Evolutionary conservation across 2,113 vertebrate genomes (phyloP).

Genomic region (Dermatemys mawii): DNA sequence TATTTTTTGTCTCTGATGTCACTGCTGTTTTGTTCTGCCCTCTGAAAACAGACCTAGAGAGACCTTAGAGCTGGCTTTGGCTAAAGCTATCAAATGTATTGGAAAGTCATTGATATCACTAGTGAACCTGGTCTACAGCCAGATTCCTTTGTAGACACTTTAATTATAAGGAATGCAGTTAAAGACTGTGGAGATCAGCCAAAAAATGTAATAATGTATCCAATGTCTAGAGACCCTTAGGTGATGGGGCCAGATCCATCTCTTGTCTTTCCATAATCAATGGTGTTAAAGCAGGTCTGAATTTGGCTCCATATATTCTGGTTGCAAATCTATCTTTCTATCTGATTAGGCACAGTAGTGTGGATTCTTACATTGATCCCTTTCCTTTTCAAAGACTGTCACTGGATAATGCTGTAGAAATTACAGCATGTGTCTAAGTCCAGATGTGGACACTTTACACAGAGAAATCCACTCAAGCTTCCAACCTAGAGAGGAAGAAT

Average conservation of each 20-base stretch:
- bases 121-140: conserved; percentile 47
- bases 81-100: conserved; percentile 47
- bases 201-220: conserved; percentile 47
- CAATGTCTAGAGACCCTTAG: conserved; percentile 11
- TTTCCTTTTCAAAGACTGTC: background rate
- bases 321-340: background rate
- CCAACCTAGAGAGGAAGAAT: fast-evolving
- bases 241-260: background rate
- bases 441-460: fast-evolving
- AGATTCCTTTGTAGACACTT: conserved; percentile 61
- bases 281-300: background rate
- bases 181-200: conserved; percentile 47
- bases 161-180: conserved; percentile 56
- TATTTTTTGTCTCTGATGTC: background rate
- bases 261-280: background rate
- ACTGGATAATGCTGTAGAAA: background rate
- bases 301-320: background rate
- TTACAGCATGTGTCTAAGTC: background rate
- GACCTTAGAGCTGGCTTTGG: conserved; percentile 53
- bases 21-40: background rate
- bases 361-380: background rate
- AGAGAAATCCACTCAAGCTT: background rate
- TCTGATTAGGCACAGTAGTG: background rate
- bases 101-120: conserved; percentile 41
- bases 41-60: conserved; percentile 28